phyloP scores from a whole-genome alignment of 2,888 invertebrate genomes.

The Pyrrhia umbra region DNA sequence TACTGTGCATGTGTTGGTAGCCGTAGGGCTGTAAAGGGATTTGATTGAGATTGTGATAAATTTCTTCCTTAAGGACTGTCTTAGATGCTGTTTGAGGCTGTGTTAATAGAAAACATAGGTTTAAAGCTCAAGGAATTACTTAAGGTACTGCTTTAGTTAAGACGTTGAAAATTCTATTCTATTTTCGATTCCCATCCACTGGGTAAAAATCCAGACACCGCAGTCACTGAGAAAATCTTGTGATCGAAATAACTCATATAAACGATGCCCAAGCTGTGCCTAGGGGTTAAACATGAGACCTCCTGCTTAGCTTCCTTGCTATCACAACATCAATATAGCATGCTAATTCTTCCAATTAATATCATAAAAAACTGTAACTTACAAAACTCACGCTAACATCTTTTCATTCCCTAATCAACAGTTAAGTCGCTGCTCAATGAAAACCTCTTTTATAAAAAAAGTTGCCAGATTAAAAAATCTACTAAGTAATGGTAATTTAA shows the following conservation, averaged over 20 bases:
- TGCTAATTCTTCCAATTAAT: too few relatives aligned
- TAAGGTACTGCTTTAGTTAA: neutral
- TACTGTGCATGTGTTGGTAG: conserved; percentile 84
- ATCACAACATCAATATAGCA: too few relatives aligned
- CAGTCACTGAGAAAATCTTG: too few relatives aligned
- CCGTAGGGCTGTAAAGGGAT: conserved; percentile 65
- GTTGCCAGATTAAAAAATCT: neutral
- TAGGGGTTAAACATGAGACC: too few relatives aligned
- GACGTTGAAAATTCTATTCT: too few relatives aligned
- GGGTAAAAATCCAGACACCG: too few relatives aligned
- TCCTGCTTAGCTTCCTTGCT: too few relatives aligned
- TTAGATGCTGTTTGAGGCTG: neutral
- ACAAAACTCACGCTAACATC: neutral
- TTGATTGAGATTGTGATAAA: conserved; percentile 43
- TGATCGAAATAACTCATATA: too few relatives aligned
- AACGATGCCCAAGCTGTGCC: too few relatives aligned
- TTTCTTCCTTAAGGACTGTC: conserved; percentile 29
- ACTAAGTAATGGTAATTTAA: neutral
- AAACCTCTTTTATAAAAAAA: neutral
- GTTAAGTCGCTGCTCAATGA: neutral
- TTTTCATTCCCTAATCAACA: neutral
- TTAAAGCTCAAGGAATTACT: neutral
- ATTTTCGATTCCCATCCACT: too few relatives aligned
- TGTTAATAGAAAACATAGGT: neutral
- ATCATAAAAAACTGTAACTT: neutral